phyloP scores from a whole-genome alignment of 2,113 vertebrate species.

The Myiagra hebetior region DNA sequence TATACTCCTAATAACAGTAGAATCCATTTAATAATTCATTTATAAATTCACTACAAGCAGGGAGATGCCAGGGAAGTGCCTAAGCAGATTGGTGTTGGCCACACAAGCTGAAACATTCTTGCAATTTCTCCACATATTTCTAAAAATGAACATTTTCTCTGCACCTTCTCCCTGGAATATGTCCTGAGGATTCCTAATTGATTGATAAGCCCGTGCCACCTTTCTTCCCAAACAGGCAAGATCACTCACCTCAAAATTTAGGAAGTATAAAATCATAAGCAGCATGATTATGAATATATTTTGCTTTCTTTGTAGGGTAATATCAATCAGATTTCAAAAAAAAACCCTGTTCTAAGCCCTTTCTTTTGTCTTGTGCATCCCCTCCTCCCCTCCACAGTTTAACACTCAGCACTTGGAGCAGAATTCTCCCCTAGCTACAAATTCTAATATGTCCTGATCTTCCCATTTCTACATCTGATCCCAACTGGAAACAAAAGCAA shows the following conservation, averaged over 20 bases:
- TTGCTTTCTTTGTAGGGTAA: neutral
- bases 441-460: neutral
- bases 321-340: neutral
- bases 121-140: neutral
- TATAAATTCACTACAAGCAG: neutral
- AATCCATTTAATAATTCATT: conserved; percentile 22
- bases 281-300: neutral
- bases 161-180: neutral
- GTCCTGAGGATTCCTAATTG: neutral
- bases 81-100: neutral
- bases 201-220: neutral
- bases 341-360: neutral
- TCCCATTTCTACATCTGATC: conserved; percentile 27
- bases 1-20: neutral
- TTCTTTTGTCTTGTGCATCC: neutral
- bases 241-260: conserved; percentile 35
- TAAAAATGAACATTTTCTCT: conserved; percentile 6
- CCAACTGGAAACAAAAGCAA: conserved; percentile 39
- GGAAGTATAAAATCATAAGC: conserved; percentile 12
- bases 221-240: neutral
- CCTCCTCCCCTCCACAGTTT: neutral
- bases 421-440: neutral
- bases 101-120: neutral
- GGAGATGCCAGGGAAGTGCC: neutral
- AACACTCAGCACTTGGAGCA: neutral